phyloP scores from a whole-genome alignment of 2,113 vertebrate species.

The Chionomys nivalis region DNA sequence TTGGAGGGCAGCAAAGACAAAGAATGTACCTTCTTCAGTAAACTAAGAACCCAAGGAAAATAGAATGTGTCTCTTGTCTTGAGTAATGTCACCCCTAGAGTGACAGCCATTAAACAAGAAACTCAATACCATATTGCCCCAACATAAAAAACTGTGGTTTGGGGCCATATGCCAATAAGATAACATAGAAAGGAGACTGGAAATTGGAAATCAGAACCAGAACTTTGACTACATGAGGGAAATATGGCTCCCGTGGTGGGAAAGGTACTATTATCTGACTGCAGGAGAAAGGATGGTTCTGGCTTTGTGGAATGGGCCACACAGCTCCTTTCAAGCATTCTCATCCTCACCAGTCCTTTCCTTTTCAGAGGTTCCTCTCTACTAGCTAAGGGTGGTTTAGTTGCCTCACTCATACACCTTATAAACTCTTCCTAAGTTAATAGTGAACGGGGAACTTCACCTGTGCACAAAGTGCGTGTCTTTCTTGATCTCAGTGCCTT shows the following conservation, averaged over 20 bases:
- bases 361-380: background rate
- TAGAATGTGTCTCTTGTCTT: background rate
- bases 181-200: background rate
- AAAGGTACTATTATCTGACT: background rate
- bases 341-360: background rate
- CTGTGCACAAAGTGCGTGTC: background rate
- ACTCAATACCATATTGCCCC: background rate
- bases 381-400: background rate
- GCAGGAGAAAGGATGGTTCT: background rate
- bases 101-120: background rate
- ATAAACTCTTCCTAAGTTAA: background rate
- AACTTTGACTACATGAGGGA: background rate
- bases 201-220: background rate
- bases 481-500: background rate
- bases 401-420: background rate
- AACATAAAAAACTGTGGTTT: background rate
- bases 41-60: slow-evolving; percentile 15
- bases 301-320: background rate
- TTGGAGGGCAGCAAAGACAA: background rate
- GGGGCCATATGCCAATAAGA: background rate
- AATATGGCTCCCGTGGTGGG: accelerated
- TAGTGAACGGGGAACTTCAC: background rate
- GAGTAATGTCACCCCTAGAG: background rate
- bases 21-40: background rate
- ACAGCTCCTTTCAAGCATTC: background rate